These are phyloP conservation scores for Ditula angustiorana DNA, from an alignment of 2,888 invertebrate species.

Conservation along the genomic window DNA sequence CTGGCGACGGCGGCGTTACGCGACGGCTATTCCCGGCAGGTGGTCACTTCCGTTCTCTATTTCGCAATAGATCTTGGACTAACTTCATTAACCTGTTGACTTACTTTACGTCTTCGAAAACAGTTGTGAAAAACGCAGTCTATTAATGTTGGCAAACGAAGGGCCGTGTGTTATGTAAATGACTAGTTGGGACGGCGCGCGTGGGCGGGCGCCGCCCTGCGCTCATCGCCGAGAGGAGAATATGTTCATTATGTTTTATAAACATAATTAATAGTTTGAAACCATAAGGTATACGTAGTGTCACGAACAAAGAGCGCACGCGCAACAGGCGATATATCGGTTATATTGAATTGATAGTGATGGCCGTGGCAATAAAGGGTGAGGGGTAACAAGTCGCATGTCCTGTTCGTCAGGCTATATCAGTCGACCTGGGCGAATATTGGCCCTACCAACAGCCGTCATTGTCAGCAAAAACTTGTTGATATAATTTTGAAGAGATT, in stretches of 20 bases:
- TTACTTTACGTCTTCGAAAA: conserved; percentile 37
- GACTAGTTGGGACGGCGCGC: conserved; percentile 41
- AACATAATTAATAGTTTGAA: not conserved
- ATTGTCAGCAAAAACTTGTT: no score
- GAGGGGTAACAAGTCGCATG: no score
- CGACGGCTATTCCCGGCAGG: conserved; percentile 84
- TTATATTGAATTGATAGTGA: no score
- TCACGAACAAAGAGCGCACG: no score
- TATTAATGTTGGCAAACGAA: conserved; percentile 37
- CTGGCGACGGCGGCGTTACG: conserved; percentile 75
- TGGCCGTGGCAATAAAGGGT: no score
- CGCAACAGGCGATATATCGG: no score
- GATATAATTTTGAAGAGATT: no score
- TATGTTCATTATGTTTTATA: conserved; percentile 51
- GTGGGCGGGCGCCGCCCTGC: conserved; percentile 73
- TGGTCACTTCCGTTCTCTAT: conserved; percentile 79
- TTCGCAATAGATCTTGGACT: conserved; percentile 76
- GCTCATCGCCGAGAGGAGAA: conserved; percentile 47
- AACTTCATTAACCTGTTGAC: conserved; percentile 77
- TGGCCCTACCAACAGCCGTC: no score
- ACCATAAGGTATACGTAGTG: no score
- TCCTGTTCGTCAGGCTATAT: no score
- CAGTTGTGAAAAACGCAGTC: conserved; percentile 35
- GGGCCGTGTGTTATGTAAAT: conserved; percentile 59
- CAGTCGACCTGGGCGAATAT: no score